Evolutionary conservation across 2,797 vertebrate genomes (phyloP), one percentile per base, ranked within the genome.

Genomic region (Crossoptilon crossoptilon): DNA sequence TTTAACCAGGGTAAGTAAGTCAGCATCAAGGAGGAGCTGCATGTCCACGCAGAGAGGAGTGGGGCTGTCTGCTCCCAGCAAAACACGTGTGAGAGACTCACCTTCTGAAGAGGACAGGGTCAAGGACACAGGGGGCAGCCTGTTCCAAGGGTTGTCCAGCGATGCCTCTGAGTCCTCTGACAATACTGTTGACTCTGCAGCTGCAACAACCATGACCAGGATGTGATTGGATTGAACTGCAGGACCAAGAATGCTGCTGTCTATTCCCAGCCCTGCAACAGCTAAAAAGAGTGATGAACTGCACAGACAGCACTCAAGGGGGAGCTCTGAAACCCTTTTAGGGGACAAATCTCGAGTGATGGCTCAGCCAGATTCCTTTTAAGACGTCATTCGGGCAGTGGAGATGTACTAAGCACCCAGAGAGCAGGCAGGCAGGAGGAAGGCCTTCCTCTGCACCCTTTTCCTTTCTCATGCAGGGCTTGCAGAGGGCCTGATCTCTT

Each of bases 111-210:
- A 95, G 70, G 63, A 84, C 0, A 73, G 17, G 48, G 91, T 89
- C 88, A 96, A 80, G 62, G 87, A 94, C 33, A 96, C 6, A 0
- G 67, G 27, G 14, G 91, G 84, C 5, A 96, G 67, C 35, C 11
- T 4, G 5, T 95, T 59, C 96, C 96, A 96, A 51, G 96, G 96
- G 68, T 89, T 92, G 35, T 96, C 96, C 55, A 44, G 59, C 39
- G 90, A 94, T 17, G 2, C 59, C 13, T 70, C 90, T 0, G 14
- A 67, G 67, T 70, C 70, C 26, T 66, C 93, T 0, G 87, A 95
- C 24, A 53, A 56, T 7, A 15, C 14, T 0, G 35, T 58, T n/a
- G 94, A 91, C 6, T 44, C 29, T 0, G 14, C 14, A 9, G 18
- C 96, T 96, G 72, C 84, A 93, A 41, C 0, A 11, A 76, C 27